phyloP scores from a whole-genome alignment of 2,113 vertebrate genomes.

The Balaenoptera acutorostrata region DNA sequence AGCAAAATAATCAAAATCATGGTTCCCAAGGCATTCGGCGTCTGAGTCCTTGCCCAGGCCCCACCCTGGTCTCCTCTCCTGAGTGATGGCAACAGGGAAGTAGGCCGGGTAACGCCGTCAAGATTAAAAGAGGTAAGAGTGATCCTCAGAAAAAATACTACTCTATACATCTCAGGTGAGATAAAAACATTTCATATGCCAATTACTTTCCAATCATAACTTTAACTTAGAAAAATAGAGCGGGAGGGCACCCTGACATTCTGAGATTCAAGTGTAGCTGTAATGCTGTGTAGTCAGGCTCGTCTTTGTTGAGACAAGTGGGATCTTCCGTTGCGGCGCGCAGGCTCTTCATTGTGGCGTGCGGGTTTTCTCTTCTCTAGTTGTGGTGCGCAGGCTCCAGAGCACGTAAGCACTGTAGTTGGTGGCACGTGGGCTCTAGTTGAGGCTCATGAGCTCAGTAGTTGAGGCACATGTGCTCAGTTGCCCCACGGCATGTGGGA shows the following conservation, averaged over 20 bases:
- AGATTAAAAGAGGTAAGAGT: constrained; percentile 49
- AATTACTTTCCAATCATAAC: constrained; percentile 70
- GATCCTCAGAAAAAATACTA: constrained; percentile 67
- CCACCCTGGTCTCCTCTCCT: not conserved
- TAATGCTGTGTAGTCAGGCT: constrained; percentile 81
- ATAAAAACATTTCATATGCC: constrained; percentile 53
- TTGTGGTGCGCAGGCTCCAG: too few species aligned
- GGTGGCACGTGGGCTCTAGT: too few species aligned
- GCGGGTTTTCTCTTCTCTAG: too few species aligned
- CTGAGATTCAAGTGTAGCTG: constrained; percentile 84
- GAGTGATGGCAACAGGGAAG: not conserved
- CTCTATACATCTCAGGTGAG: not conserved
- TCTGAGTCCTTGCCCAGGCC: not conserved
- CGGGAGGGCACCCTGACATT: constrained; percentile 69
- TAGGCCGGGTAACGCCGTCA: not conserved
- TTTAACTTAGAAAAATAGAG: constrained; percentile 56
- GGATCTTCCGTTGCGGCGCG: too few species aligned
- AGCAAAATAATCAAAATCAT: not conserved
- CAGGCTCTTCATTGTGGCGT: too few species aligned
- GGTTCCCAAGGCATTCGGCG: not conserved
- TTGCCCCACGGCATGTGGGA: fast-evolving
- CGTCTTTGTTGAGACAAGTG: constrained; percentile 35
- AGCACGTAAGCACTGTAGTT: too few species aligned
- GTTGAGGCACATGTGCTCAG: too few species aligned
- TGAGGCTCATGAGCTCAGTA: too few species aligned